Conservation (phyloP, 2,797 vertebrate genomes). For the Fistularia tabacaria region DNA sequence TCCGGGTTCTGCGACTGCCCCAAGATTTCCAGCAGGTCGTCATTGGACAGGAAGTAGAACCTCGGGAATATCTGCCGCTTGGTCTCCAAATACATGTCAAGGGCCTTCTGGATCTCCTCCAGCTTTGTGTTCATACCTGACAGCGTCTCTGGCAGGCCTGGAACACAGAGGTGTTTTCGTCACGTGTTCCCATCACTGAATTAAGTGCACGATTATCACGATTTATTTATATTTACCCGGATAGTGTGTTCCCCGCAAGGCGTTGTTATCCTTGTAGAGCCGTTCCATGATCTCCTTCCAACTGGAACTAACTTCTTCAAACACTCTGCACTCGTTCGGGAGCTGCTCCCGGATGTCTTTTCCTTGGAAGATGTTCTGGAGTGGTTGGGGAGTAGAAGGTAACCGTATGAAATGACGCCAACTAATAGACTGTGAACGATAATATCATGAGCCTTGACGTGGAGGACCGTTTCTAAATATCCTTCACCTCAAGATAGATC, state of each 20-base stretch:
- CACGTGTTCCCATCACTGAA: too few relatives aligned
- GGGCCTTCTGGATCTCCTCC: constrained; percentile 86
- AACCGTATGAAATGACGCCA: neutral
- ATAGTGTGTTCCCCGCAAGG: constrained; percentile 79
- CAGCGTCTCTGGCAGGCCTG: constrained; percentile 80
- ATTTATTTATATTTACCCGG: constrained; percentile 67
- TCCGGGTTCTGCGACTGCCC: constrained; percentile 85
- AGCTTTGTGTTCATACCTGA: constrained; percentile 75
- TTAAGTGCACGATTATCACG: neutral
- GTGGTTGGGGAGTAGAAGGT: neutral
- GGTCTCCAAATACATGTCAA: constrained; percentile 87
- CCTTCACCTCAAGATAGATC: constrained; percentile 86
- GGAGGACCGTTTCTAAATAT: neutral
- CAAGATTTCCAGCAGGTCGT: constrained; percentile 87
- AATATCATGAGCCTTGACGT: neutral
- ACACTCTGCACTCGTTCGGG: constrained; percentile 78
- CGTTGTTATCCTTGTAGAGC: constrained; percentile 75
- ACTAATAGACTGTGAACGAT: too few relatives aligned
- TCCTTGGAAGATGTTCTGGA: constrained; percentile 87
- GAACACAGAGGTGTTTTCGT: neutral
- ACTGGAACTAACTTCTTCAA: constrained; percentile 76
- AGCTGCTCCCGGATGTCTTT: constrained; percentile 88
- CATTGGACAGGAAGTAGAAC: constrained; percentile 89
- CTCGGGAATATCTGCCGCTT: constrained; percentile 87
- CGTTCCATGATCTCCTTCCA: constrained; percentile 82